These are phyloP conservation scores for Bombus pyrosoma DNA, from an alignment of 1,140 invertebrate species.

Conservation along the genomic window DNA sequence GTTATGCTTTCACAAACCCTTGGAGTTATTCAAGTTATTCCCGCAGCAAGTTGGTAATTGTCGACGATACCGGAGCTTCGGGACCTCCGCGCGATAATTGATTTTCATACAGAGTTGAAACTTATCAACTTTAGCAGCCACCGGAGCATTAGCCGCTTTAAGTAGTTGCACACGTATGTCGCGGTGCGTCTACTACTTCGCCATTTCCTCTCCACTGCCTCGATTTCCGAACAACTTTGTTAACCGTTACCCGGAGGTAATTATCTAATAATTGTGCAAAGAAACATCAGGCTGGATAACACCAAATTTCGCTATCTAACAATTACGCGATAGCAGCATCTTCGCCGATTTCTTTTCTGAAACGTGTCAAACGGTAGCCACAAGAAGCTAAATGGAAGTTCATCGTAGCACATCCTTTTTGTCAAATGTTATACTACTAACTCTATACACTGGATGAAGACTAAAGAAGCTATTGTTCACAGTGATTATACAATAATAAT, in stretches of 20 bases:
- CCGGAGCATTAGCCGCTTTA: slow-evolving; percentile 15
- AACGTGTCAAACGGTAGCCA: not conserved
- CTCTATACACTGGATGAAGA: too few relatives aligned
- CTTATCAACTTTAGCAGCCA: slow-evolving; percentile 40
- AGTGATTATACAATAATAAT: too few relatives aligned
- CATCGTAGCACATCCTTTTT: too few relatives aligned
- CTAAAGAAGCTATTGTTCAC: too few relatives aligned
- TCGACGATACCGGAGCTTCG: not conserved
- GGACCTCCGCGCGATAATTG: slow-evolving; percentile 32
- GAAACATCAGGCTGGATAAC: not conserved
- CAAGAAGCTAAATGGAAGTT: too few relatives aligned
- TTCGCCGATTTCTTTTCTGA: not conserved
- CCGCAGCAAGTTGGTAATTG: slow-evolving; percentile 37
- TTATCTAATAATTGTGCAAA: not conserved
- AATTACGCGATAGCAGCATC: not conserved
- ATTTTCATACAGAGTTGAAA: slow-evolving; percentile 43
- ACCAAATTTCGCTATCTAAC: not conserved
- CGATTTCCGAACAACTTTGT: slow-evolving; percentile 16
- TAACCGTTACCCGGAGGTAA: not conserved
- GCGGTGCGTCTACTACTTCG: not conserved
- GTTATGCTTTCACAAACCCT: slow-evolving; percentile 19
- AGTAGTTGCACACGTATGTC: slow-evolving; percentile 21
- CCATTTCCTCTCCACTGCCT: not conserved
- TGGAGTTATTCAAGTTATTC: slow-evolving; percentile 30
- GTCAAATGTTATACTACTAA: too few relatives aligned